These are phyloP conservation scores for Uropsilus gracilis DNA, from an alignment of 2,113 vertebrate genomes.

Conservation along the genomic window DNA sequence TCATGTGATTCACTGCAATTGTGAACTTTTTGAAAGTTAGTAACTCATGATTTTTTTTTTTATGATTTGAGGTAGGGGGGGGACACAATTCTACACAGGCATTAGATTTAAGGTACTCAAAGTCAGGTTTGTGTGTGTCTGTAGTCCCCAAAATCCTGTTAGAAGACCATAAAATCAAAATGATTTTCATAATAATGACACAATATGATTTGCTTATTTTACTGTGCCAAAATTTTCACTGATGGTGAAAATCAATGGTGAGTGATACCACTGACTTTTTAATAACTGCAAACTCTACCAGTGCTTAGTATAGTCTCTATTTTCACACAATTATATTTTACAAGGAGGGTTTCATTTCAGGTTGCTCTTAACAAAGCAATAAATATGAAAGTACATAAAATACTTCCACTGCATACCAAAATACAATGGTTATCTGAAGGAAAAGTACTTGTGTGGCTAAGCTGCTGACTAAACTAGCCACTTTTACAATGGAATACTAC, in stretches of 20 bases:
- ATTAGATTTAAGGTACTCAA: neutral
- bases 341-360: neutral
- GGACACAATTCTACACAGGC: neutral
- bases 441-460: neutral
- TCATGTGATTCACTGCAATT: neutral
- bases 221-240: neutral
- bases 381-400: neutral
- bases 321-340: neutral
- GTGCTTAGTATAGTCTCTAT: neutral
- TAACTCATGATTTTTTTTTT: neutral
- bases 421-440: neutral
- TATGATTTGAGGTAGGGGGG: neutral
- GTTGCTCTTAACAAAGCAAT: neutral
- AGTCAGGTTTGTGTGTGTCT: neutral
- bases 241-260: neutral
- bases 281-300: neutral
- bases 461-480: neutral
- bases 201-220: neutral
- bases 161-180: neutral
- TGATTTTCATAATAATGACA: neutral
- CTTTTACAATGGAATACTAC: neutral
- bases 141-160: neutral
- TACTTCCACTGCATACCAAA: too few relatives aligned
- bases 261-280: neutral
- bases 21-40: neutral